Base-by-base conservation (phyloP, 1,140 invertebrate genomes). In the Lysiphlebus fabarum region DNA sequence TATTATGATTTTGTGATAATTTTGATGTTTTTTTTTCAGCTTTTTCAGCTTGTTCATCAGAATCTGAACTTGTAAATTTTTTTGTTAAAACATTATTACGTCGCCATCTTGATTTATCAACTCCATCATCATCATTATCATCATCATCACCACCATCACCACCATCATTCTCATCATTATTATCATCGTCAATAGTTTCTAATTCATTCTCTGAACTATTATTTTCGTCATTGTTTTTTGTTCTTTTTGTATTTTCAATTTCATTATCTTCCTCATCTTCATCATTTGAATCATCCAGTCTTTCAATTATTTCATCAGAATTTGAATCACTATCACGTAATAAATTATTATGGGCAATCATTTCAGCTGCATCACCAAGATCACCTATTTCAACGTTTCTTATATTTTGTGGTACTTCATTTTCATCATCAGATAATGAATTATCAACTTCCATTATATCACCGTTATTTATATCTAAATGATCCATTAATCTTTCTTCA, bases 61-160 rank as follows among this genome's bases (percentile, higher is more conserved):
- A 70, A 62, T 77, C 76, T 0, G 67, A 66, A 17, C 70, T 67
- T 0, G 72, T 72, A 6, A 78, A 55, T 48, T 66, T 72, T 12
- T 58, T 62, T n/a, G 63, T 72, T 17, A 78, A 62, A 53, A 79
- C 6, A 45, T 74, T 74, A 56, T 71, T 66, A 14, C 63, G 55
- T 41, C 68, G 73, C 76, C 75, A 79, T 12, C 42, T 61, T n/a
- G 56, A 53, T 58, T 72, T 74, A 0, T 70, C 53, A 45, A 59
- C 33, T 9, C 26, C 53, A 56, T 17, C 40, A 0, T 64, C 62
- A 48, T 47, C 8, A n/a, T n/a, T 34, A 2, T 40, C 36, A 26
- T 9, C 38, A 55, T 62, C 43, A 0, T 62, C 55, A 10, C 55
- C 37, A n/a, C 40, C 26, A 42, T 34, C 17, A 7, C 67, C 53